Conservation (phyloP, 2,797 vertebrate genomes). For the Eulemur mongoz region DNA sequence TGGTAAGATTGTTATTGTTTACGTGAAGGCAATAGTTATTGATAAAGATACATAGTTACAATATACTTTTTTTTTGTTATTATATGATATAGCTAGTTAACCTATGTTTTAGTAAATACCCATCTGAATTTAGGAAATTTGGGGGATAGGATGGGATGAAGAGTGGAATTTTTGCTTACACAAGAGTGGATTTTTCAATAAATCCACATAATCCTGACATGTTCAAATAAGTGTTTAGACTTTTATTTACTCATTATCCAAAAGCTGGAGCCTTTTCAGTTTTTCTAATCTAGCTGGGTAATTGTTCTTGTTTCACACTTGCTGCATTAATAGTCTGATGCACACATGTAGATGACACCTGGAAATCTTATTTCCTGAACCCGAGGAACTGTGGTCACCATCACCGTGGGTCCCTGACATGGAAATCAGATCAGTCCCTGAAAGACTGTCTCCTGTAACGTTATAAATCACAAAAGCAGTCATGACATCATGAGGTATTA, state of each 20-base stretch:
- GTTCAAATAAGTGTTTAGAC: background rate
- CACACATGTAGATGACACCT: background rate
- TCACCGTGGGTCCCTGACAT: background rate
- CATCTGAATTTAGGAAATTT: background rate
- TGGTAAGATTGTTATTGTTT: background rate
- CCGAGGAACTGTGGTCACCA: background rate
- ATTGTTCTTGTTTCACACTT: background rate
- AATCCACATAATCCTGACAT: background rate
- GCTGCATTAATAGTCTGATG: background rate
- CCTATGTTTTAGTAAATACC: background rate
- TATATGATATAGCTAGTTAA: background rate
- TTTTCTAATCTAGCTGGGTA: background rate
- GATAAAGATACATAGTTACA: background rate
- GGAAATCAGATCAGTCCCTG: background rate
- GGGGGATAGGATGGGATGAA: background rate
- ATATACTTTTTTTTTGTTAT: background rate
- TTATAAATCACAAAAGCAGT: background rate
- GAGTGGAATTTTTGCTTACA: background rate
- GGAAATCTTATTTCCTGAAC: background rate
- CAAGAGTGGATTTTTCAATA: background rate
- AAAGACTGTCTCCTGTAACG: accelerated
- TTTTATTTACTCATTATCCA: background rate
- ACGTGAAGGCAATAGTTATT: background rate
- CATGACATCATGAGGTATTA: background rate
- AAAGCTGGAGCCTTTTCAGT: background rate